These are phyloP conservation scores for Tuberolachnus salignus DNA, from an alignment of 2,888 invertebrate genomes.

Conservation along the genomic window DNA sequence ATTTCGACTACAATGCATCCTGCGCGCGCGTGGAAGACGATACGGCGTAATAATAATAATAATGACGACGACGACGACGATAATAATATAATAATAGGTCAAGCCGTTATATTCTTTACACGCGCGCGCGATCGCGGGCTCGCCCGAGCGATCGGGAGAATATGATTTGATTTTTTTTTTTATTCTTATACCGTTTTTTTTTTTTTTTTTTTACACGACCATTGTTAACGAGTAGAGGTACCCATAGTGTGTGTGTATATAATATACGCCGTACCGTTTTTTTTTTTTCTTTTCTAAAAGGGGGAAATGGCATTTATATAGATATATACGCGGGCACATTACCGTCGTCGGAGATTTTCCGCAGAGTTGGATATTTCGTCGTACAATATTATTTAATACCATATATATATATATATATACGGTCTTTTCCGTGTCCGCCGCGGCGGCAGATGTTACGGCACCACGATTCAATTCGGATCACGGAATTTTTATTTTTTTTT, in stretches of 20 bases:
- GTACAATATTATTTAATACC: neutral
- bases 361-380: conserved; percentile 53
- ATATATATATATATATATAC: neutral
- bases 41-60: conserved; percentile 15
- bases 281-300: conserved; percentile 1
- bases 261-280: no score
- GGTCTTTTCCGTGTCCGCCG: neutral
- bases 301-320: conserved; percentile 45
- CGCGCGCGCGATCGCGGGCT: conserved; percentile 9
- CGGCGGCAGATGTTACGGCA: neutral
- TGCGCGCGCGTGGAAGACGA: conserved; percentile 32
- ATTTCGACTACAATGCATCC: neutral
- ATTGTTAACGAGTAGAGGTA: conserved; percentile 53
- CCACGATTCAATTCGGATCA: conserved; percentile 36
- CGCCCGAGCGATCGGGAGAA: neutral
- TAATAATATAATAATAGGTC: conserved; percentile 47
- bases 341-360: conserved; percentile 38
- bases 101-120: conserved; percentile 48
- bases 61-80: conserved; percentile 15
- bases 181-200: conserved; percentile 2
- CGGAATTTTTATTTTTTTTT: no score
- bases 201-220: conserved; percentile 36
- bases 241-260: neutral
- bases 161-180: conserved; percentile 10
- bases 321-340: no score